Evolutionary conservation across 2,113 vertebrate genomes (phyloP), one percentile per base, ranked within the genome.

Genomic region (Neolamprologus devosi): DNA sequence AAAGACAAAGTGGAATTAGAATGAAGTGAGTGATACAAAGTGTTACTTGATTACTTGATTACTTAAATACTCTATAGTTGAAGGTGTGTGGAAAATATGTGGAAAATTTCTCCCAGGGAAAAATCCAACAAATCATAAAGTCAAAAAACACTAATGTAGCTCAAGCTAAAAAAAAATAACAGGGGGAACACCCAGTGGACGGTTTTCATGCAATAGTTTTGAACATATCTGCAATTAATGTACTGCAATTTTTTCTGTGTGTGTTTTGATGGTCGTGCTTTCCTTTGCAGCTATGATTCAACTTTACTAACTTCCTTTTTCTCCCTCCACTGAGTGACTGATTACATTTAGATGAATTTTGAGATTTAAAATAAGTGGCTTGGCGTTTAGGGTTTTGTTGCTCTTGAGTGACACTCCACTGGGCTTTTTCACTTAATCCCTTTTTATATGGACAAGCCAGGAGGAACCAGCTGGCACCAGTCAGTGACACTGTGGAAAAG

Each of bases 391-490:
- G 35, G 23, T 80, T 92, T 80, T 78, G 19, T 81, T 86, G 45
- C 16, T 75, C 79, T 55, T 83, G 73, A 95, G 7, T 79, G 87
- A 88, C 82, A 86, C 57, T 83, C 82, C 40, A 87, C 89, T 86
- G 81, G 10, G 55, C 47, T 85, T 83, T 83, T 85, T 86, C n/a
- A 85, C 17, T 73, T 16, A 4, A 53, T 75, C 16, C 16, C 55
- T 53, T 83, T 88, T 78, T 79, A 87, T 30, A 70, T 21, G 23
- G 33, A 35, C 8, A 28, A 11, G 35, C 19, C 35, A 82, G 9
- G 35, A 86, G 73, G 81, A 75, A 90, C 57, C 85, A 55, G 68
- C 53, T 93, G 90, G 85, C 92, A 91, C 82, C 88, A 85, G 86
- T 33, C 81, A 54, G 28, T 79, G 42, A 58, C 84, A 53, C 70